Base-by-base conservation (phyloP, 2,113 vertebrate species). In the Notothenia rossii region DNA sequence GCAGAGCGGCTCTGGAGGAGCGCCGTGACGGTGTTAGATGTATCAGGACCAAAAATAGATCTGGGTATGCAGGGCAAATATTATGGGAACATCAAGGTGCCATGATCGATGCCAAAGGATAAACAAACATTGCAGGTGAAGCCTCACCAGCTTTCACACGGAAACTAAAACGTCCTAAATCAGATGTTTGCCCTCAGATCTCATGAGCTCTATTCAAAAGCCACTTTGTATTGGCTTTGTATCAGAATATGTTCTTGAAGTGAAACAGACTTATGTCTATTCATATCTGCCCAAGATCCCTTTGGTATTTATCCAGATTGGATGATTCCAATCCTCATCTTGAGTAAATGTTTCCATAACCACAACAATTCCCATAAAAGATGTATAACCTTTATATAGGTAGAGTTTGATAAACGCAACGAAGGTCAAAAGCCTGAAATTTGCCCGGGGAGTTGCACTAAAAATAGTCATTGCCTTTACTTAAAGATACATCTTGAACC, bases 31-130 rank as follows among this genome's bases (percentile, higher is more conserved):
- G 80, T 64, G 86, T 92, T 83, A 90, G 90, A 90, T 85, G 90
- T 89, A 88, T 86, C 72, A 55, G 73, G 79, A 77, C 84, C 73
- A 62, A 81, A 91, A 90, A 94, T 90, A 88, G 90, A 88, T 43
- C 33, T 64, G 66, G 55, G 66, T 84, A 82, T 72, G 84, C 75
- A 82, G 81, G 74, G 89, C 87, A 91, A 93, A 93, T 93, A 92
- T 93, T 87, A 88, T 17, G 76, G 70, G 75, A 82, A 76, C 91
- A 81, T 91, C 90, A 85, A 89, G 86, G 88, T 65, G 73, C 70
- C 79, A 13, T 14, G 74, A 78, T 7, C 51, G 86, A 84, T 58
- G 76, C 86, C 49, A 25, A 50, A 71, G 67, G 71, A 58, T 75
- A 85, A 92, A 89, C 82, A 84, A 78, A 87, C 69, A 58, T 22